Evolutionary conservation across 2,797 vertebrate genomes (phyloP).

Genomic region (Megaceryle alcyon): DNA sequence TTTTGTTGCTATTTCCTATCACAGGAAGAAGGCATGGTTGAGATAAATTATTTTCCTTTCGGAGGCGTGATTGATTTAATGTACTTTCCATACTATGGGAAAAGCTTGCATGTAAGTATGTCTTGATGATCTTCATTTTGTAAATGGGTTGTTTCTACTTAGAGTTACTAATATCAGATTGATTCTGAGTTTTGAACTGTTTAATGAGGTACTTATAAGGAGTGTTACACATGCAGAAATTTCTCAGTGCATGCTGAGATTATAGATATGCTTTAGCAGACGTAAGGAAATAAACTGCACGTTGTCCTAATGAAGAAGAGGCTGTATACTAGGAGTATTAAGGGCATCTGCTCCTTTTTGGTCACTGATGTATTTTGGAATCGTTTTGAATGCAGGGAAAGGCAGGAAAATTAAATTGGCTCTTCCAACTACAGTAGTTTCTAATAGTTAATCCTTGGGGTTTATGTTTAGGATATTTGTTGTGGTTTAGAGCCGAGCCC

Average conservation of each 20-base stretch:
- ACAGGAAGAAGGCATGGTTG: conserved; percentile 78
- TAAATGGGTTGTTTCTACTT: not conserved
- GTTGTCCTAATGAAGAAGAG: not conserved
- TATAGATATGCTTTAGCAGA: not conserved
- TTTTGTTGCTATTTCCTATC: conserved; percentile 22
- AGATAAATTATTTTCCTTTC: conserved; percentile 83
- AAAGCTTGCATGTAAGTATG: conserved; percentile 90
- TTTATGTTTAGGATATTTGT: not conserved
- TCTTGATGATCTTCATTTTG: not conserved
- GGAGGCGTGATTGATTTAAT: conserved; percentile 86
- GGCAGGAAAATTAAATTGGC: not conserved
- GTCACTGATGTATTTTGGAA: not conserved
- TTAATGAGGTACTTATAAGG: not conserved
- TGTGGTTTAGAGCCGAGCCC: no score
- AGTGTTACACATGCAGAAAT: not conserved
- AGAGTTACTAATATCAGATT: not conserved
- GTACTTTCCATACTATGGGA: conserved; percentile 95
- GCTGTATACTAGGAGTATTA: not conserved
- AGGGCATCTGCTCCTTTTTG: not conserved
- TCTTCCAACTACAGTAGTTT: not conserved
- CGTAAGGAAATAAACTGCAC: not conserved
- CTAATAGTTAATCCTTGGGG: not conserved
- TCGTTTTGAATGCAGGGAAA: not conserved
- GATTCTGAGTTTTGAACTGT: not conserved
- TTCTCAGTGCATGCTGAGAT: not conserved